A percentile compares a stretch with the other conserved stretches of the same genome.
phyloP scores from a whole-genome alignment of 2,113 vertebrate genomes.

The Mustela lutreola region DNA sequence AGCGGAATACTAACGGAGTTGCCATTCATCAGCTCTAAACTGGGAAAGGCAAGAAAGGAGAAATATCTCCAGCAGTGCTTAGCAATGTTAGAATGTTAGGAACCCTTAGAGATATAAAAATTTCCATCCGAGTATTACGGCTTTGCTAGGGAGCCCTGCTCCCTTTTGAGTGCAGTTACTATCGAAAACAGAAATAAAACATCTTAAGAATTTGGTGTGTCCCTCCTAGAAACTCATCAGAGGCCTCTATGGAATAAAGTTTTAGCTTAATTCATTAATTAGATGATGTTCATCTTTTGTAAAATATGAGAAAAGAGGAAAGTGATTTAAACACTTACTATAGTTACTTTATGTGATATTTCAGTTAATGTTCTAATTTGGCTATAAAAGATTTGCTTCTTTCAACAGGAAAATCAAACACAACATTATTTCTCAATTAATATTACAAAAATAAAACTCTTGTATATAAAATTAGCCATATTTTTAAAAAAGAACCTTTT shows the following conservation, averaged over 20 bases:
- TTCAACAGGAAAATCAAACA: constrained; percentile 12
- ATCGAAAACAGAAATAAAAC: constrained; percentile 44
- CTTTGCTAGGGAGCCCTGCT: not conserved
- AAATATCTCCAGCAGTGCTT: not conserved
- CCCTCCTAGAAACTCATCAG: not conserved
- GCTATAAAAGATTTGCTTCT: not conserved
- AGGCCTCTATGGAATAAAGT: not conserved
- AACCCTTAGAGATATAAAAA: not conserved
- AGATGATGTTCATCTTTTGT: not conserved
- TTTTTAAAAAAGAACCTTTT: not conserved
- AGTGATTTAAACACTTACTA: not conserved
- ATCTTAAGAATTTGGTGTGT: constrained; percentile 1
- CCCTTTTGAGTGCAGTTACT: not conserved
- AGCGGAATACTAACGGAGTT: not conserved
- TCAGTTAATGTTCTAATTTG: constrained; percentile 43
- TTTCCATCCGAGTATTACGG: not conserved
- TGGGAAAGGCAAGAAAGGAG: not conserved
- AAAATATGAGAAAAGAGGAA: not conserved
- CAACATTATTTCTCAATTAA: constrained; percentile 5
- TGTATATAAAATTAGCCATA: not conserved
- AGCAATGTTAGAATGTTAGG: not conserved
- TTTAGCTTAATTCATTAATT: constrained; percentile 45
- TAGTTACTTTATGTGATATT: constrained; percentile 16
- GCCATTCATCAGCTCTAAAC: not conserved
- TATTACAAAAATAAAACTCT: constrained; percentile 18